Percentiles rank a stretch among this genome's conserved stretches.
phyloP scores from a whole-genome alignment of 2,113 vertebrate species.

The Rhinoptilus africanus region DNA sequence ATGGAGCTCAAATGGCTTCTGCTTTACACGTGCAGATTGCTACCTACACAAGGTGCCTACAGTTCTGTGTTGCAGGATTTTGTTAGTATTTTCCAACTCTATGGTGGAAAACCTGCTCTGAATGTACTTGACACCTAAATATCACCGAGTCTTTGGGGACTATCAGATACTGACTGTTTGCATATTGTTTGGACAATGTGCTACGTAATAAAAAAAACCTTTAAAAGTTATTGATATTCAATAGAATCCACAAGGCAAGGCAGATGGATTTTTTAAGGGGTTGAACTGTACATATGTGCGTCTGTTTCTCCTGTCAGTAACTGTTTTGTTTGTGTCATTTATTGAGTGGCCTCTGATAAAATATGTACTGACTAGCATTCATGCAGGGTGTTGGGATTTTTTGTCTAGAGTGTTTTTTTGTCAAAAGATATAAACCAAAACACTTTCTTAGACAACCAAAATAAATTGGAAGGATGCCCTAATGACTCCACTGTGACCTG shows the following conservation, averaged over 20 bases:
- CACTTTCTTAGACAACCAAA: neutral
- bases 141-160: neutral
- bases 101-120: neutral
- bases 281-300: neutral
- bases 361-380: neutral
- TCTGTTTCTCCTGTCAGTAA: slow-evolving; percentile 28
- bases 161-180: neutral
- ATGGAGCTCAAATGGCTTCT: neutral
- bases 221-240: neutral
- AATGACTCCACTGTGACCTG: neutral
- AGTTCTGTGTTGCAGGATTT: neutral
- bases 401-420: neutral
- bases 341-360: neutral
- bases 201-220: neutral
- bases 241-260: neutral
- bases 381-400: neutral
- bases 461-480: neutral
- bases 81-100: neutral
- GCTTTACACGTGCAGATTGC: neutral
- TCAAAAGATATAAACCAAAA: neutral
- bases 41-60: neutral
- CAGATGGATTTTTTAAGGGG: slow-evolving; percentile 31
- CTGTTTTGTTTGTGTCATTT: slow-evolving; percentile 4
- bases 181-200: neutral
- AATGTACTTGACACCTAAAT: neutral